Base-by-base conservation (phyloP, 2,113 vertebrate genomes). In the Chitala chitala region DNA sequence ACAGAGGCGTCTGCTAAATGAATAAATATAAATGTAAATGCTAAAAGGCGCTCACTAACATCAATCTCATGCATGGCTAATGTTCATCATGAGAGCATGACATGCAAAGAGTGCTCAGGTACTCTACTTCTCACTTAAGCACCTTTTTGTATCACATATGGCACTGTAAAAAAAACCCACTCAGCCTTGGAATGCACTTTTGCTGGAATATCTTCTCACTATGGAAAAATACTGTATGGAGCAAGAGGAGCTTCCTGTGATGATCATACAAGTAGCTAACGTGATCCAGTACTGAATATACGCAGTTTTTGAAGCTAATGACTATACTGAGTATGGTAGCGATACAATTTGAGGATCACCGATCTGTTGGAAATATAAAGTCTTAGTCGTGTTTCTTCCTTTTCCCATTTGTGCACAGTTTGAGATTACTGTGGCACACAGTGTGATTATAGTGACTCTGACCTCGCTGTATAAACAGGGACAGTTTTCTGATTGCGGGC, bases 271-370 rank as follows among this genome's bases (percentile, higher is more conserved):
- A 80, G 70, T 71, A 69, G n/a, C 4, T 65, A 55, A 24, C 24
- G 65, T 58, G 53, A 78, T 26, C 6, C n/a, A 7, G 55, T 46
- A 74, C 71, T 80, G 80, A 71, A 69, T 79, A 76, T 69, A 50
- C 51, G 69, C 70, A 66, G 74, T 55, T 80, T 81, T 10, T 6
- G 68, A 59, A 79, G 72, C 77, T 76, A 56, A 81, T 82, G 77
- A 80, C 69, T 79, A 76, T 54, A 71, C 71, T 46, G 10, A 26
- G 22, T 70, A 72, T 63, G 58, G 50, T 55, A 5, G 40, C 59
- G 64, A n/a, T n/a, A n/a, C n/a, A n/a, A 69, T 36, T 44, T 55
- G 53, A 78, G 59, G 46, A 68, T 73, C 59, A 78, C 22, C 75
- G 26, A 66, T 31, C 26, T 48, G 29, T 20, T 63, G 59, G 20